Base-by-base conservation (phyloP, 1,140 invertebrate genomes). In the Medauroidea extradentata region DNA sequence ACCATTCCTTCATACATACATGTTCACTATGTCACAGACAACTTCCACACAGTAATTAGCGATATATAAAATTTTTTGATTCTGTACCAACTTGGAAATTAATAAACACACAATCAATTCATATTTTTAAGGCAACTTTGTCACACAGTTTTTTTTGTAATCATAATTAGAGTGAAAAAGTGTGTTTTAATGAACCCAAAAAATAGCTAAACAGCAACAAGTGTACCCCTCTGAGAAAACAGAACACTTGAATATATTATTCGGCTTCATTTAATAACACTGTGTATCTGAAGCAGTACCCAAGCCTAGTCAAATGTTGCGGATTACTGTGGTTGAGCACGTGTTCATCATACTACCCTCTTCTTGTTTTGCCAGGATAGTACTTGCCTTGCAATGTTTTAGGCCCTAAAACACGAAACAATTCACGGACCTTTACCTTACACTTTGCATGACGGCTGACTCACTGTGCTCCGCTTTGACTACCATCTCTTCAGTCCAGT, bases 71-170 rank as follows among this genome's bases (percentile, higher is more conserved):
- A 64, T 16, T 24, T 60, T 60, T 60, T 60, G 58, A 60, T 53
- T 60, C 58, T 60, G 51, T 53, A 53, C 58, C 58, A 59, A 60
- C 51, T 56, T 59, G 55, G 29, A 56, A 65, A 61, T 57, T 65
- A 60, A 66, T 57, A 50, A 67, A 63, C 60, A 66, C 66, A 67
- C 66, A 66, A 67, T 66, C 59, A 65, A 59, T 60, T 57, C 48
- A 57, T 60, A 60, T 60, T 60, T 44, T 53, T 68, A 68, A 68
- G 67, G 67, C 67, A 68, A 64, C 67, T 64, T 64, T 58, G 57
- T 64, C 62, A 61, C 59, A 53, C 54, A 29, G 39, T 48, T 57
- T 34, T 38, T 62, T 64, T 66, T 58, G 57, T 63, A 59, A 64
- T 63, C 59, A 62, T 65, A 60, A 61, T 65, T 23, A 61, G 53